Conservation (phyloP, 2,113 vertebrate species). For the Stigmatopora nigra region DNA sequence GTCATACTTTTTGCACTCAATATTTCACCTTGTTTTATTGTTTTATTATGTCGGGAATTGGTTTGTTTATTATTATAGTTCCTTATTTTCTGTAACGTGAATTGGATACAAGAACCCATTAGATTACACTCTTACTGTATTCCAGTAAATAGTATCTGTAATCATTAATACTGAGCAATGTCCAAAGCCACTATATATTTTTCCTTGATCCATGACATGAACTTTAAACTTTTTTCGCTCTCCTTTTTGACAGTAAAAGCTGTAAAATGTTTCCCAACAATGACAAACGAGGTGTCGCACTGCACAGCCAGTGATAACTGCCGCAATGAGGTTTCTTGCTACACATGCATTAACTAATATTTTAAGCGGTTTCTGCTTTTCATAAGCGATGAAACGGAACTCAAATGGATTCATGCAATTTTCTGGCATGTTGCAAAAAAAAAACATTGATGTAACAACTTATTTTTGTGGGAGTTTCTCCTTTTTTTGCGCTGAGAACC, state of each 20-base stretch:
- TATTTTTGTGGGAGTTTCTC: too few relatives aligned
- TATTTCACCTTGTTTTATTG: too few relatives aligned
- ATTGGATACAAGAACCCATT: not conserved
- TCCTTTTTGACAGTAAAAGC: not conserved
- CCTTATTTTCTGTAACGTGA: not conserved
- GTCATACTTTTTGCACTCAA: too few relatives aligned
- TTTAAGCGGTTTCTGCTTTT: conserved; percentile 4
- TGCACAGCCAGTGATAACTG: not conserved
- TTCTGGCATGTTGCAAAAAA: not conserved
- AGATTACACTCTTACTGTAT: too few relatives aligned
- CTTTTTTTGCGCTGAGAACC: not conserved
- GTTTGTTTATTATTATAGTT: not conserved
- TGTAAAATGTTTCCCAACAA: conserved; percentile 1
- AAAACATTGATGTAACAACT: not conserved
- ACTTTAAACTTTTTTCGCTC: not conserved
- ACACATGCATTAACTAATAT: not conserved
- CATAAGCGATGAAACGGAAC: not conserved
- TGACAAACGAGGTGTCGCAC: not conserved
- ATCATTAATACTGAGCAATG: not conserved
- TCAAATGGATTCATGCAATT: not conserved
- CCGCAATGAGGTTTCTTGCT: not conserved
- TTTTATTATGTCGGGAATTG: not conserved
- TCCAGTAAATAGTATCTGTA: not conserved
- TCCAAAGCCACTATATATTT: not conserved
- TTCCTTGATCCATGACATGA: not conserved